Conservation (phyloP, 2,113 vertebrate genomes). For the Pelodiscus sinensis region DNA sequence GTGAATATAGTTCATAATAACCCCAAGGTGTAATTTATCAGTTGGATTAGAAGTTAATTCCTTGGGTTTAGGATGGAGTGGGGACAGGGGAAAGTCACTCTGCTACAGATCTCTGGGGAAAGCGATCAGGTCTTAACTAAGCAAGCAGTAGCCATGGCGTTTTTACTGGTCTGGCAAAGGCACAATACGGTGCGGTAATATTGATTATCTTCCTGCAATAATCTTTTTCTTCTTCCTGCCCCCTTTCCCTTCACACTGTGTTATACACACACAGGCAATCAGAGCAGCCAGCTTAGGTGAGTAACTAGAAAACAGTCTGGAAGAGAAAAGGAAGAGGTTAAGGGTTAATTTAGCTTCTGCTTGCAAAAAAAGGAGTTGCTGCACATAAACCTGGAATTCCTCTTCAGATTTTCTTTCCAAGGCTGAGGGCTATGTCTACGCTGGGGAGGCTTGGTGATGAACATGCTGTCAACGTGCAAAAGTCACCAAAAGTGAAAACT, state of each 20-base stretch:
- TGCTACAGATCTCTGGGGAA: slow-evolving; percentile 75
- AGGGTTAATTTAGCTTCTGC: background rate
- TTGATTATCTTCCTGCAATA: slow-evolving; percentile 65
- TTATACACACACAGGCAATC: slow-evolving; percentile 54
- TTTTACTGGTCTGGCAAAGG: slow-evolving; percentile 17
- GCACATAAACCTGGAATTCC: background rate
- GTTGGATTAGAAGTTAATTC: slow-evolving; percentile 73
- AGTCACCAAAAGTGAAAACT: no score
- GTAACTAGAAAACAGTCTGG: background rate
- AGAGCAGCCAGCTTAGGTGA: slow-evolving; percentile 13
- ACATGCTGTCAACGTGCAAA: no score
- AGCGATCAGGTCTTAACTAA: slow-evolving; percentile 68
- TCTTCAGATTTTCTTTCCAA: no score
- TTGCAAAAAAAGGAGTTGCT: background rate
- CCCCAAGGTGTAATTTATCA: slow-evolving; percentile 72
- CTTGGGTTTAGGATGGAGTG: slow-evolving; percentile 46
- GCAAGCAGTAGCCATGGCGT: slow-evolving; percentile 34
- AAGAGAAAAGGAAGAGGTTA: background rate
- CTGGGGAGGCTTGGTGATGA: no score
- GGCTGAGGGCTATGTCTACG: no score
- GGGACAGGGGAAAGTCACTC: slow-evolving; percentile 68
- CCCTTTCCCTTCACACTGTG: slow-evolving; percentile 50
- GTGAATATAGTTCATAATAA: slow-evolving; percentile 74
- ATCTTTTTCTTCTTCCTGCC: slow-evolving; percentile 46
- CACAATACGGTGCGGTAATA: slow-evolving; percentile 51